A percentile compares a stretch with the other conserved stretches of the same genome.
Conservation (phyloP, 2,888 invertebrate genomes). For the Euphydryas editha region DNA sequence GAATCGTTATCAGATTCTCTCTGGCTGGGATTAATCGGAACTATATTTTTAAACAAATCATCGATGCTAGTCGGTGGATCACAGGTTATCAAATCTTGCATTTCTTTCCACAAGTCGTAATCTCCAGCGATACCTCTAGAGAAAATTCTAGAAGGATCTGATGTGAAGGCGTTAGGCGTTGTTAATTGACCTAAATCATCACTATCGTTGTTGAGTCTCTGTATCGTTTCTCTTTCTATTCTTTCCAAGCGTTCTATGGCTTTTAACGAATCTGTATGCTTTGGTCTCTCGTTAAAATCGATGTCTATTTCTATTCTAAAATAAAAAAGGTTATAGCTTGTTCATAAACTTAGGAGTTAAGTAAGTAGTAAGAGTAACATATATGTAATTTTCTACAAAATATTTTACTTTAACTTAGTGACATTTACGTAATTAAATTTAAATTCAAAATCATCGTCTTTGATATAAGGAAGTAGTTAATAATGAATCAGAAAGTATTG, state of each 20-base stretch:
- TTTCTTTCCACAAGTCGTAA: conserved; percentile 43
- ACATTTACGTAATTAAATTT: no score
- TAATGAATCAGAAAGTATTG: no score
- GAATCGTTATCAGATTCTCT: conserved; percentile 21
- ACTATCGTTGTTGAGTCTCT: conserved; percentile 53
- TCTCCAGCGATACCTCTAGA: conserved; percentile 39
- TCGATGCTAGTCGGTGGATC: conserved; percentile 36
- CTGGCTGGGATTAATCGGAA: conserved; percentile 12
- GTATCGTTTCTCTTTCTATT: conserved; percentile 71
- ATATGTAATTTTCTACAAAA: no score
- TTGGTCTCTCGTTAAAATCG: conserved; percentile 61
- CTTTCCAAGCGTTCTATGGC: conserved; percentile 72
- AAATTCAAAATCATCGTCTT: no score
- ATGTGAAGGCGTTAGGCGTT: conserved; percentile 17
- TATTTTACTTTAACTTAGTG: no score
- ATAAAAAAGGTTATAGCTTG: conserved; percentile 2
- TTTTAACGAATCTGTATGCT: conserved; percentile 58
- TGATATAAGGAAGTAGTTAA: no score
- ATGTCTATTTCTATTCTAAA: conserved; percentile 73
- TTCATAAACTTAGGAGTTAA: no score
- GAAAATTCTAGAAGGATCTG: conserved; percentile 39
- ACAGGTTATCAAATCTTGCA: conserved; percentile 40
- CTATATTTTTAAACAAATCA: conserved; percentile 35
- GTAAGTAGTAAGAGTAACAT: no score
- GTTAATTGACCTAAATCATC: conserved; percentile 8